A percentile compares a stretch with the other conserved stretches of the same genome.
phyloP scores from a whole-genome alignment of 2,888 invertebrate genomes.

The Lutraria lutraria region DNA sequence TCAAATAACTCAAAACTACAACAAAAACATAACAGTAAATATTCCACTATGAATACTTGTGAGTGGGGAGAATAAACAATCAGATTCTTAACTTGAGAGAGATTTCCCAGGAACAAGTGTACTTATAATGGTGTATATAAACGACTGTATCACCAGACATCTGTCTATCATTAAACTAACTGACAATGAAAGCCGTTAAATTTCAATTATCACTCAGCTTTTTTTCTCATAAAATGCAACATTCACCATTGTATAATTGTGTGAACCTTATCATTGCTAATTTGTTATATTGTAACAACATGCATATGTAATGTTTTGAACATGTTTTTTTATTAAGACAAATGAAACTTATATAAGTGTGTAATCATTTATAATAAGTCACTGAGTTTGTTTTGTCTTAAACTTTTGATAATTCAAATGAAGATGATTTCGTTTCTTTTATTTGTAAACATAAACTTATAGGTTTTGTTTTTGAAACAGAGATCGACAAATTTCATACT shows the following conservation, averaged over 20 bases:
- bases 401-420: too few relatives aligned
- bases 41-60: background rate
- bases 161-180: background rate
- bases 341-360: too few relatives aligned
- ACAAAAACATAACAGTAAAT: background rate
- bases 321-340: too few relatives aligned
- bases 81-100: background rate
- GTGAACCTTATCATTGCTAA: background rate
- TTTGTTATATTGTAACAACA: too few relatives aligned
- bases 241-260: background rate
- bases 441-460: too few relatives aligned
- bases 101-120: background rate
- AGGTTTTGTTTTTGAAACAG: too few relatives aligned
- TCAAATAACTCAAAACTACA: too few relatives aligned
- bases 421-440: too few relatives aligned
- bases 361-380: too few relatives aligned
- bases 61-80: background rate
- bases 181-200: background rate
- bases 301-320: too few relatives aligned
- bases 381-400: too few relatives aligned
- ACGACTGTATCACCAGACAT: background rate
- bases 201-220: background rate
- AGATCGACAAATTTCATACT: too few relatives aligned
- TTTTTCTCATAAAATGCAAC: background rate
- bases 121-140: background rate